Base-by-base conservation (phyloP, 2,113 vertebrate species). In the Setophaga kirtlandii region DNA sequence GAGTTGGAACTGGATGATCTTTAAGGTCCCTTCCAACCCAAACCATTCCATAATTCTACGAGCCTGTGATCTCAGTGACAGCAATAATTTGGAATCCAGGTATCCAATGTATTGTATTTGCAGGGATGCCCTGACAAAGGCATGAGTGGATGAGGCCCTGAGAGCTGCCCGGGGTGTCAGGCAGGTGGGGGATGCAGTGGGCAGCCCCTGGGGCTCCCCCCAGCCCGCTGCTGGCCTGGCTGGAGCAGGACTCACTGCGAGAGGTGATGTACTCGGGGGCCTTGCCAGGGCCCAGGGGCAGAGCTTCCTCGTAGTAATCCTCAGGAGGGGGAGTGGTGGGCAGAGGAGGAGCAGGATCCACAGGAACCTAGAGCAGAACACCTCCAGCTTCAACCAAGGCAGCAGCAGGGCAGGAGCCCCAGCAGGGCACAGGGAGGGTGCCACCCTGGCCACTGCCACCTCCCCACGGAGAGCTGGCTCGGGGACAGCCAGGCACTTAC, bases 301-400 rank as follows among this genome's bases (percentile, higher is more conserved):
- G 98, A 4, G 99, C 99, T 92, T 99, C 99, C 95, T 99, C 99
- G 20, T 99, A 99, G 97, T 99, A 99, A 97, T 99, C 99, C 96
- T 99, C 99, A 4, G 99, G 99, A 0, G 99, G 98, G 16, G 99
- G 98, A 16, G 99, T 99, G 88, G 98, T 98, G 78, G 99, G 99
- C 71, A 99, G 93, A 0, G 99, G 99, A 25, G 99, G 99, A 69
- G 99, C 99, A 17, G 98, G 98, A 89, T 99, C 98, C 20, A 95
- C 97, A 4, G 98, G 96, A 52, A 97, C 98, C 99, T 99, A 75
- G 0, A 2, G 81, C 71, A 95, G 52, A 64, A 89, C 81, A 60
- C 28, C 75, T 47, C 11, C 3, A 1, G 41, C 14, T 1, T 81
- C 30, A 92, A 14, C 44, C 52, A 18, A 35, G 44, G 70, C 59